Evolutionary conservation across 2,888 invertebrate genomes (phyloP), one percentile per base, ranked within the genome.

Genomic region (Agriotes lineatus): DNA sequence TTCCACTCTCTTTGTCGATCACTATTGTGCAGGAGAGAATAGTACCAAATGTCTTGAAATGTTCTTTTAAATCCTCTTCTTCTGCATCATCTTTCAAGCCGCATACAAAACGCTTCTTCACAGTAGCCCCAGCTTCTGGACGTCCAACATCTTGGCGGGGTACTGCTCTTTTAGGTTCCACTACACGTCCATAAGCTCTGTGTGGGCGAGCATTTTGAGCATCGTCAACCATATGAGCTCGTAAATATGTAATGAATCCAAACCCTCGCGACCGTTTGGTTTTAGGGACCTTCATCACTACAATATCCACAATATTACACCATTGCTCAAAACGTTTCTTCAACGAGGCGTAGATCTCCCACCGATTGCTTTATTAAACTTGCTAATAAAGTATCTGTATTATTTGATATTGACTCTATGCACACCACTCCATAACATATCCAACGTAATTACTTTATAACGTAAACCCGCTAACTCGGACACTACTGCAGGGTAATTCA

Each of bases 111-210:
- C 98, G 84, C 82, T 97, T 98, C 80, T 97, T 96, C 0, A 97
- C 96, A 0, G 97, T 96, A 0, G 95, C 94, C 58, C 96, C 95
- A 0, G 96, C 94, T 85, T 97, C 97, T 0, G 96, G 96, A 69
- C 95, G 89, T 65, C 94, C 95, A 75, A 97, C 95, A 81, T 95
- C 95, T 85, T 94, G 91, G 50, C 96, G 89, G 1, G 98, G 98
- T 18, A 98, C 97, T 30, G 99, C 99, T 74, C 99, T 87, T 83
- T 99, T 99, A 0, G 99, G 96, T 84, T 99, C 99, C 1, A 99
- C 97, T 59, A 96, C 93, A 76, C 96, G 87, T 56, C 96, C 96
- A 85, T 97, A 97, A 70, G 99, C 95, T 81, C 93, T 91, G 81
- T 98, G 98, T 0, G 98, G 98, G 60, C 94, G 88, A 33, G 92